Evolutionary conservation across 2,797 vertebrate species (phyloP), one percentile per base, ranked within the genome.

Genomic region (Petrocephalus schoutedeni): DNA sequence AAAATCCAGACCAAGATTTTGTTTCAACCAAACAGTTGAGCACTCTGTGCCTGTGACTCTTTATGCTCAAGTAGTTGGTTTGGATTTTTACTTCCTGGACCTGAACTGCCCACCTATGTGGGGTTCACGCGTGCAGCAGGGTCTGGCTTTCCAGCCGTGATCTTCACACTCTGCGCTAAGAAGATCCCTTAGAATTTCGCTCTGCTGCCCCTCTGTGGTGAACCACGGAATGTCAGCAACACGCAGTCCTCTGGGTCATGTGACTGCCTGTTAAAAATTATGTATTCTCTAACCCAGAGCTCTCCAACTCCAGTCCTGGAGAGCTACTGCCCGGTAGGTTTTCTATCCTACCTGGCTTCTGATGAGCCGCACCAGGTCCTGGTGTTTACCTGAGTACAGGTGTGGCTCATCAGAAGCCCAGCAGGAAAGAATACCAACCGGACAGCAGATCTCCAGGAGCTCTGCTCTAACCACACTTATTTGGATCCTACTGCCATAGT

Each of bases 161-260:
- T 54, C 53, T 85, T 51, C 84, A 85, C 19, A 23, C 14, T 32
- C 56, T 32, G 28, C 21, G 49, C 51, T 56, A 54, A 74, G 82
- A 82, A 64, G 61, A 61, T 53, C 74, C 41, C 83, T 85, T 12
- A 80, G 85, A 80, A 74, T 59, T 53, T 23, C 28, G 4, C 56
- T 84, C 87, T 89, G 87, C 89, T 89, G 89, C 89, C 89, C 28
- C 89, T 53, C 82, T 67, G 89, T 89, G 89, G 89, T 61, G 14
- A 21, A 19, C 41, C 49, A 23, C 3, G 19, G 54, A 89, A 87
- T 77, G 21, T 21, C 51, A 57, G 7, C 59, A 54, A 74, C 7
- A 12, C 0, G 2, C 84, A 74, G 61, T 58, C 64, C n/a, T 45
- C 19, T 83, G 87, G 59, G 83, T 74, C 84, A 87, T 10, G 32